Base-by-base conservation (phyloP, 2,113 vertebrate species). In the Amia ocellicauda region DNA sequence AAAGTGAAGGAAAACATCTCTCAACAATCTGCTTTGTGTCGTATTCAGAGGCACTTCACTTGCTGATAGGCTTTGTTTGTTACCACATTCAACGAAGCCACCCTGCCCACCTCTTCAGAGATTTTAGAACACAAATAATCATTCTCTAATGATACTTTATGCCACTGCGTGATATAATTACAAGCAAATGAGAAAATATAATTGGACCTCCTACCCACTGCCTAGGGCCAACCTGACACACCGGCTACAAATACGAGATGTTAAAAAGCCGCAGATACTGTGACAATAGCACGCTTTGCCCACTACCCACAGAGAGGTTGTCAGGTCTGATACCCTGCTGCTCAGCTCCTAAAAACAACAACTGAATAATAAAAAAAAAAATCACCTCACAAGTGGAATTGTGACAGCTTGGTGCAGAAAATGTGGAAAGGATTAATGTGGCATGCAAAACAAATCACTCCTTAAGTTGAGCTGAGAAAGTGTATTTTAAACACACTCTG, bases 341-440 rank as follows among this genome's bases (percentile, higher is more conserved):
- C 82, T 90, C 83, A 90, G 90, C 84, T 88, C 85, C 89, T 86
- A 79, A 85, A 85, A 88, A 88, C 86, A 56, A 42, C 42, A 42
- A 66, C 5, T 11, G 5, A 11, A 36, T 17, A n/a, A n/a, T 50
- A 50, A 74, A 75, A 73, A 69, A 74, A 83, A 89, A 82, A 90
- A 88, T 87, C 84, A 91, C 86, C 87, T 91, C 89, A 91, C 87
- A 92, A 91, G 90, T 80, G 88, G 86, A 91, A 84, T 86, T 84
- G 86, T 88, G 89, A 91, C 89, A 85, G 91, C 88, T 87, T 89
- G 78, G 88, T 88, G 85, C 86, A 87, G 90, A 88, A 91, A 92
- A 94, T 92, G 88, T 93, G 93, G 92, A 91, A 91, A 89, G 89
- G 85, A 93, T 95, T 92, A 92, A 90, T 90, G 87, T 92, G 92